Conservation (phyloP, 1,140 invertebrate genomes). For the Atta texana region DNA sequence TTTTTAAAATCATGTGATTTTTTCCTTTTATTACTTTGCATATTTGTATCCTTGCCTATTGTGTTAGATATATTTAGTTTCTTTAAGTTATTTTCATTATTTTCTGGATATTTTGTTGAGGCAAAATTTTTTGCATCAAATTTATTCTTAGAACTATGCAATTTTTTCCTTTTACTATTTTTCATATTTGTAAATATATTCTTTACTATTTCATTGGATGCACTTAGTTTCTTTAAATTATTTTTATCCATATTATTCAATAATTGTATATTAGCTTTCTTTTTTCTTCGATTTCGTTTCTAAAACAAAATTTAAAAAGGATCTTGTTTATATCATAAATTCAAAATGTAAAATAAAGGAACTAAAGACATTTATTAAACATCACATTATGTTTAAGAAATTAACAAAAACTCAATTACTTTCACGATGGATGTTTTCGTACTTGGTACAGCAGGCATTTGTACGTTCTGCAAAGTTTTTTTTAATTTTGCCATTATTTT, state of each 20-base stretch:
- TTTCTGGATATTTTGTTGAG: not conserved
- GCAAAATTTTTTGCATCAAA: not conserved
- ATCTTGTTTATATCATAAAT: not conserved
- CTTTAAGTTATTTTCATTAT: not conserved
- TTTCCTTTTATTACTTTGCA: no score
- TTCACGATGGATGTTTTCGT: not conserved
- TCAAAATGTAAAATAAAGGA: not conserved
- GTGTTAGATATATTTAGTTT: no score
- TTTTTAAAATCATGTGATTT: no score
- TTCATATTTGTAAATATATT: not conserved
- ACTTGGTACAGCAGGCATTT: not conserved
- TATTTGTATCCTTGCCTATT: no score
- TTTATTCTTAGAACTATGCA: not conserved
- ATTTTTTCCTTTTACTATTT: conserved; percentile 22
- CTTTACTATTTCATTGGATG: not conserved
- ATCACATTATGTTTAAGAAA: conserved; percentile 11
- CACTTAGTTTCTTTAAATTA: not conserved
- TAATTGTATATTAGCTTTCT: not conserved
- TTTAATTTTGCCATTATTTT: conserved; percentile 8
- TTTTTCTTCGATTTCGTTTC: conserved; percentile 5
- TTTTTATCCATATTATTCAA: conserved; percentile 10
- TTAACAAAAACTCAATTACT: conserved; percentile 4
- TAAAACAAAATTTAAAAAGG: conserved; percentile 7
- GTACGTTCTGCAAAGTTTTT: not conserved
- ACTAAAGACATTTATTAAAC: no score